Conservation (phyloP, 2,797 vertebrate genomes). For the Pterois miles region DNA sequence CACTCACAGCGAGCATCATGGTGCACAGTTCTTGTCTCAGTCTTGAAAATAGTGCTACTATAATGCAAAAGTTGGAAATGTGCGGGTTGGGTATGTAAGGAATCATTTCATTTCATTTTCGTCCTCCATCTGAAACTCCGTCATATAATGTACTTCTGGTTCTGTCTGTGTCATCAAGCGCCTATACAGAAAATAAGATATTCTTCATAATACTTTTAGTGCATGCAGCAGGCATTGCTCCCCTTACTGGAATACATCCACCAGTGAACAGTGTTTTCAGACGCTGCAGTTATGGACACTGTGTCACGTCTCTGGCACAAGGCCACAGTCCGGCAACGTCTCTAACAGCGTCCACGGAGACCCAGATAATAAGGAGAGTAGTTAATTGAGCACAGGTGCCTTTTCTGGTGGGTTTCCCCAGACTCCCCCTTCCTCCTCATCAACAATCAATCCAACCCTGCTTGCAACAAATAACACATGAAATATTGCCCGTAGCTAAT, state of each 20-base stretch:
- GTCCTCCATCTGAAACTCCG: neutral
- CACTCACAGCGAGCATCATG: no score
- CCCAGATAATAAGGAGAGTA: neutral
- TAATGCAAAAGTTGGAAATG: no score
- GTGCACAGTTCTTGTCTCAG: no score
- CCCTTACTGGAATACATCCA: conserved; percentile 9
- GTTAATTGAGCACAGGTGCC: conserved; percentile 14
- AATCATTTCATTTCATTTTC: neutral
- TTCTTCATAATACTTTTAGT: neutral
- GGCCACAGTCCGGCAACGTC: conserved; percentile 21
- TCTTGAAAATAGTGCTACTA: no score
- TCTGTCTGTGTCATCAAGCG: neutral
- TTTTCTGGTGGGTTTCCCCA: neutral
- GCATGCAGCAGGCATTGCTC: neutral
- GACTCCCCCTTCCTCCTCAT: neutral
- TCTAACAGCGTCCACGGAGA: conserved; percentile 24
- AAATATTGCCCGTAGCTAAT: conserved; percentile 23
- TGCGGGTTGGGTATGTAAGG: neutral
- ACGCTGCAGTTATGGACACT: neutral
- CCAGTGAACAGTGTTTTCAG: conserved; percentile 3
- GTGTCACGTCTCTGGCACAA: neutral
- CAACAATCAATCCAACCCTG: neutral
- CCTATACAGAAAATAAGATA: neutral
- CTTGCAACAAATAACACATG: neutral
- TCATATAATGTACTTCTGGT: neutral